These are phyloP conservation scores for Thaumatotibia leucotreta DNA, from an alignment of 1,140 invertebrate genomes.

Conservation along the genomic window DNA sequence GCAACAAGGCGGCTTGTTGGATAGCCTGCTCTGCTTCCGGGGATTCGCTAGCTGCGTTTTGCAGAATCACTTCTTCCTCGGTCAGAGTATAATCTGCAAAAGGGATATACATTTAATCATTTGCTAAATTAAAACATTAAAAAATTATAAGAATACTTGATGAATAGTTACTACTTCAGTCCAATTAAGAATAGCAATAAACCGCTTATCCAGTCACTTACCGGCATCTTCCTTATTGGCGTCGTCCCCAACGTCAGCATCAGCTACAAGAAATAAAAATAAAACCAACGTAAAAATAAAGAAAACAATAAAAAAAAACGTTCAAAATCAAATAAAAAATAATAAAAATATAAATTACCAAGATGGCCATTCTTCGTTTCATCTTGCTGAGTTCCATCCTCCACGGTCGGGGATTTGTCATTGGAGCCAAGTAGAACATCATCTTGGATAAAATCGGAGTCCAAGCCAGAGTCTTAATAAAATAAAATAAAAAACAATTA, in stretches of 20 bases:
- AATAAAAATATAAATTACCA: slow-evolving; percentile 48
- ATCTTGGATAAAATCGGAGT: slow-evolving; percentile 78
- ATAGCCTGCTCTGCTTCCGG: slow-evolving; percentile 84
- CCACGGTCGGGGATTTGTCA: slow-evolving; percentile 67
- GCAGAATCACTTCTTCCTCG: slow-evolving; percentile 92
- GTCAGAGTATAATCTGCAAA: slow-evolving; percentile 81
- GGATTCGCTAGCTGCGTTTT: slow-evolving; percentile 85
- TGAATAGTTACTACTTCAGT: not conserved
- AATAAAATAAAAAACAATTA: slow-evolving; percentile 34
- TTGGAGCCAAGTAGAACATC: slow-evolving; percentile 72
- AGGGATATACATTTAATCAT: slow-evolving; percentile 7
- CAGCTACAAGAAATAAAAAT: slow-evolving; percentile 54
- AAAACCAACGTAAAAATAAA: slow-evolving; percentile 51
- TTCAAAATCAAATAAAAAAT: slow-evolving; percentile 34
- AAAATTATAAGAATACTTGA: no score
- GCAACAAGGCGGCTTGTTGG: slow-evolving; percentile 86
- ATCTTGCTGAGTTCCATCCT: slow-evolving; percentile 72
- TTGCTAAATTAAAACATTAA: not conserved
- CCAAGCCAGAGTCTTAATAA: slow-evolving; percentile 77
- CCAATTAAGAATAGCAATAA: not conserved
- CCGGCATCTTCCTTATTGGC: slow-evolving; percentile 52
- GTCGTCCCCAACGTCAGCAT: slow-evolving; percentile 53
- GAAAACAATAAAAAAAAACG: slow-evolving; percentile 37
- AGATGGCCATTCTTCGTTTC: slow-evolving; percentile 66
- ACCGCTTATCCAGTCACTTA: slow-evolving; percentile 38